Base-by-base conservation (phyloP, 23 tunicate species). In the Pegea sp. region DNA sequence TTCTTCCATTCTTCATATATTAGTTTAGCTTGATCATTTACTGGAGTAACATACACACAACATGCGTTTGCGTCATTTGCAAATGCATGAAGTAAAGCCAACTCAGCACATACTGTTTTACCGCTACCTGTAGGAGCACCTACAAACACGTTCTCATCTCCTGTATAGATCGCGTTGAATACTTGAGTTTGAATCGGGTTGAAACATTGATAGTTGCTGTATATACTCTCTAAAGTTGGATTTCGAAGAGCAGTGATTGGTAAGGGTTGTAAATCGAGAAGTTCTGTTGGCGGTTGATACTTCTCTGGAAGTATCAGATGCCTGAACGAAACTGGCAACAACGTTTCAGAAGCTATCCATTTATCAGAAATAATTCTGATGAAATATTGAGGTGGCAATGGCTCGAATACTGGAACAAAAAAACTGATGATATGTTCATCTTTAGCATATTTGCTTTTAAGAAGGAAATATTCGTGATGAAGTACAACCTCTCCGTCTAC, bases 121-220 rank as follows among this genome's bases (percentile, higher is more conserved):
- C 98, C 98, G 69, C 98, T 76, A 11, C 95, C 95, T 2, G 90
- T 77, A 1, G 98, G 98, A 7, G 98, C 98, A 23, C 90, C 89
- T 49, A 89, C 72, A 53, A 89, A 77, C 2, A 77, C 70, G 49
- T 89, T 89, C 24, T 71, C 98, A 67, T 89, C 81, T 22, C 90
- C 77, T 42, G 66, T 71, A 66, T 89, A 89, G 3, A 89, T 64
- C 26, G 98, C 90, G 48, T 89, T 89, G 52, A 89, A 89, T 8
- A 89, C 98, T 58, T 89, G 98, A 24, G 98, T 89, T 57, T 89
- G 98, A 53, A 89, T 77, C 3, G 98, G 79, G 42, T 89, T 89
- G 67, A 89, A 89, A 52, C 73, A 71, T 5, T 76, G 74, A 57
- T 72, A 89, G 61, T 70, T 53, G 61, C 69, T 88, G 52, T 69